Percentiles rank a stretch among this genome's conserved stretches.
These are phyloP conservation scores for Chanos chanos DNA, from an alignment of 2,797 vertebrate genomes.

Conservation along the genomic window DNA sequence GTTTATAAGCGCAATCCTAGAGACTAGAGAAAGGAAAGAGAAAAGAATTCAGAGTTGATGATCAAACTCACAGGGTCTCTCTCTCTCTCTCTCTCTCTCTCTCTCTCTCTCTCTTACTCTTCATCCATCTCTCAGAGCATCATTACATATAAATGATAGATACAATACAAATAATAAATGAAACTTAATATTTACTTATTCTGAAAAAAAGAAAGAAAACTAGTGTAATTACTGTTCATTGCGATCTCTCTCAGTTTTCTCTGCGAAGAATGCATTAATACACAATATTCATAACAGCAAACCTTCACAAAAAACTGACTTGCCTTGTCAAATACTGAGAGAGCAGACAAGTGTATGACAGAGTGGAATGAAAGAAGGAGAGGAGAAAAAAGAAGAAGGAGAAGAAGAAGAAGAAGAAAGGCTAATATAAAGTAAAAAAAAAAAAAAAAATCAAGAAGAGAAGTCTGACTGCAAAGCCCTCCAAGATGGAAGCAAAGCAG, in stretches of 20 bases:
- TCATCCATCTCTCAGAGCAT: neutral
- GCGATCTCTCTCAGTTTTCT: too few relatives aligned
- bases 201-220: too few relatives aligned
- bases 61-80: neutral
- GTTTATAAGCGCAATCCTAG: too few relatives aligned
- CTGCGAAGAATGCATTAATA: neutral
- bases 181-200: too few relatives aligned
- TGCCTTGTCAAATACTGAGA: too few relatives aligned
- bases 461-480: too few relatives aligned
- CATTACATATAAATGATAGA: too few relatives aligned
- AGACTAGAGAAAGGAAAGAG: neutral
- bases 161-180: too few relatives aligned
- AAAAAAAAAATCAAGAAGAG: neutral
- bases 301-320: too few relatives aligned
- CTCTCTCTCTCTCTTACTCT: neutral
- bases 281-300: too few relatives aligned
- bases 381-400: neutral
- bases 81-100: neutral
- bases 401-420: conserved; percentile 6
- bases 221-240: too few relatives aligned
- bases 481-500: too few relatives aligned
- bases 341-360: conserved; percentile 23
- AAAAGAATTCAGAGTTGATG: neutral
- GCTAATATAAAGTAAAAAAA: conserved; percentile 27
- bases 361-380: conserved; percentile 2